Conservation (phyloP, 2,113 vertebrate genomes). For the Triplophysa rosa region DNA sequence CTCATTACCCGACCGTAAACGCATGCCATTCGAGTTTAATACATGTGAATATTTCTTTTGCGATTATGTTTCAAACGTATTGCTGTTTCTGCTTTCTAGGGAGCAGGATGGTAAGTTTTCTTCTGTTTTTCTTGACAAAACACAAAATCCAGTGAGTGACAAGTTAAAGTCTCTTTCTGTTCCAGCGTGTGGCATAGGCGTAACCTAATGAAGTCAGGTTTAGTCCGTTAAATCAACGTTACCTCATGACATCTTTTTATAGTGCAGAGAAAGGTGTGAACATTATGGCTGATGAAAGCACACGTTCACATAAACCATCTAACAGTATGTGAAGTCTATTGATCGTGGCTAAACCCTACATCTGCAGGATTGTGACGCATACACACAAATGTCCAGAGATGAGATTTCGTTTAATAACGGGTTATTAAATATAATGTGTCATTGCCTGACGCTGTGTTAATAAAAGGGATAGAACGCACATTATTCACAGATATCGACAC, state of each 20-base stretch:
- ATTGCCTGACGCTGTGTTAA: neutral
- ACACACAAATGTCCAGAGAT: neutral
- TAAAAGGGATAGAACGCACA: neutral
- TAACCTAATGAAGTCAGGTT: neutral
- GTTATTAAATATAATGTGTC: neutral
- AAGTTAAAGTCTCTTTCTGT: too few species aligned
- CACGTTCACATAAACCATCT: too few species aligned
- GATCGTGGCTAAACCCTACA: neutral
- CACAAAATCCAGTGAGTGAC: too few species aligned
- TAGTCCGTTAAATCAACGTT: too few species aligned
- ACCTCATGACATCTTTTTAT: too few species aligned
- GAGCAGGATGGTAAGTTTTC: conserved; percentile 82
- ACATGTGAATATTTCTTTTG: neutral
- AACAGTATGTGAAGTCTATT: too few species aligned
- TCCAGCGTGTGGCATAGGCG: neutral
- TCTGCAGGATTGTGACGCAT: neutral
- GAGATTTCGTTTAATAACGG: neutral
- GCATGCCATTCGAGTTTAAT: neutral
- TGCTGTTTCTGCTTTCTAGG: conserved; percentile 66
- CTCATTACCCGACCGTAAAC: too few species aligned
- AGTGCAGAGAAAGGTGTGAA: too few species aligned
- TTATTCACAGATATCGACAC: conserved; percentile 5
- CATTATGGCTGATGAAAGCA: too few species aligned
- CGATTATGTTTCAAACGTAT: conserved; percentile 11
- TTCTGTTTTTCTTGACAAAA: neutral